Evolutionary conservation across 2,797 vertebrate species (phyloP).

Genomic region (Tapera naevia): DNA sequence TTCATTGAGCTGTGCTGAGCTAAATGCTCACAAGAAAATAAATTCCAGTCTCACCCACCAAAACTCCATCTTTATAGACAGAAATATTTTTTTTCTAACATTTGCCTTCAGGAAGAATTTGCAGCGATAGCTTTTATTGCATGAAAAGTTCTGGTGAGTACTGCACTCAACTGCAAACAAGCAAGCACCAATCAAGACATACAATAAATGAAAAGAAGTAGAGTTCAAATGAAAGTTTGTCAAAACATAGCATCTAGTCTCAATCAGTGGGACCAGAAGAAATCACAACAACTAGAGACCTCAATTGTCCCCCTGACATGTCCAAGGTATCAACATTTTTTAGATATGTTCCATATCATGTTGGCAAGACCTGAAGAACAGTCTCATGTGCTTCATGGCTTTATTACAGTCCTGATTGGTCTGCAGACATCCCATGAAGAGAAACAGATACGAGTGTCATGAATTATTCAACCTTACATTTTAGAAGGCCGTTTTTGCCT

Average conservation of each 20-base stretch:
- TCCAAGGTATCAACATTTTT: background rate
- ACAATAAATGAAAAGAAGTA: background rate
- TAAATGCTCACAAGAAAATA: background rate
- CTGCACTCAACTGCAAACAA: background rate
- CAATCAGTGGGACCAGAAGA: background rate
- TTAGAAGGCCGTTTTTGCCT: background rate
- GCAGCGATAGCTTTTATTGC: background rate
- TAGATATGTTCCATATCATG: background rate
- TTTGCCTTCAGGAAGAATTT: background rate
- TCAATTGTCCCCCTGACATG: background rate
- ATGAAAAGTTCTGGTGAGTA: background rate
- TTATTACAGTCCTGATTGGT: background rate
- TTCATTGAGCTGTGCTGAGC: background rate
- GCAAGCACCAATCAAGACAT: accelerated
- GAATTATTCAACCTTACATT: background rate
- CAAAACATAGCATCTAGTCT: background rate
- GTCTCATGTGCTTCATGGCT: background rate
- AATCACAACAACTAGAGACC: background rate
- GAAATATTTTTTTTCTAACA: background rate
- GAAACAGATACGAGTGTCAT: background rate
- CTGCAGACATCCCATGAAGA: background rate
- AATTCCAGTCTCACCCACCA: background rate
- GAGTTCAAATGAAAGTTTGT: background rate
- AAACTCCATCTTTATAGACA: background rate
- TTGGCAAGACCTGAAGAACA: background rate